Base-by-base conservation (phyloP, 2,797 vertebrate species). In the Myotis daubentonii region DNA sequence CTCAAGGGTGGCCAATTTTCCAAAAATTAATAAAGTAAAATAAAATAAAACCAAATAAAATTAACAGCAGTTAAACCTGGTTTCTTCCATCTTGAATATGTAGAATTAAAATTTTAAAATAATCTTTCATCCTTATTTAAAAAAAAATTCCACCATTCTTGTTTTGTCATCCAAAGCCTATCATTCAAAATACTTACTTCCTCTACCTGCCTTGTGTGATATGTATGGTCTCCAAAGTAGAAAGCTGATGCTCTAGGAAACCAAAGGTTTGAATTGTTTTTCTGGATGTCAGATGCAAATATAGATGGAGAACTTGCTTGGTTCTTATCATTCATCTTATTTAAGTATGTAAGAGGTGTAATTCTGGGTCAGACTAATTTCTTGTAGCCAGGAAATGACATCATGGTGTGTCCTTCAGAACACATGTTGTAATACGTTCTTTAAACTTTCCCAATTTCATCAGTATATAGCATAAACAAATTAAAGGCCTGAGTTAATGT, bases 31-130 rank as follows among this genome's bases (percentile, higher is more conserved):
- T 65, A 71, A 81, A 86, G 72, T 53, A 72, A 87, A 88, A 84
- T 36, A 90, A 91, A 92, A 78, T 41, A 84, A 88, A 92, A 55
- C 13, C 5, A 17, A 89, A 55, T 41, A 65, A 79, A 88, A 81
- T 80, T 71, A 83, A 60, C 0, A 57, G 6, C 19, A 88, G 5
- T 57, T 76, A 66, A 87, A 23, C 10, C 23, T 90, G 22, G 2
- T 57, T 78, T 93, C 47, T 83, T 44, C 9, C 13, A 65, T 70
- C 8, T 83, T 76, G 62, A 33, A 79, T 33, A 55, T 81, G 5
- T 49, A 80, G n/a, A 79, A 53, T 84, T 86, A 72, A 78, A 68
- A 36, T 17, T 38, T 47, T 71, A 19, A 66, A 94, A 66, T 78
- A 22, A 78, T 60, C 28, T 87, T 80, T 49, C 44, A 30, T 38